phyloP scores from a whole-genome alignment of 2,797 vertebrate genomes.

The Hippopotamyrus pictus region DNA sequence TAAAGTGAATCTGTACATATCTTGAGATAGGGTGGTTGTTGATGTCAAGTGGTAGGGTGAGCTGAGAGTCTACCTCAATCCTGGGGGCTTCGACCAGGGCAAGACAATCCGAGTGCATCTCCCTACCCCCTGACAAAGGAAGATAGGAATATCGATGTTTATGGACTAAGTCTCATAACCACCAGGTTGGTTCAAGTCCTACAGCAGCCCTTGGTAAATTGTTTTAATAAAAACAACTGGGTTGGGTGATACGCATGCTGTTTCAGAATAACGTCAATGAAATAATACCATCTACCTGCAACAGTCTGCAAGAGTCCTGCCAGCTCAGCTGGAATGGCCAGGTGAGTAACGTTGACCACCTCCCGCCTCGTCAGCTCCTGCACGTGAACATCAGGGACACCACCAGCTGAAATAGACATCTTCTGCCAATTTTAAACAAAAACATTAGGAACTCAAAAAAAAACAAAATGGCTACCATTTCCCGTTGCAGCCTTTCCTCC shows the following conservation, averaged over 20 bases:
- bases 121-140: slow-evolving; percentile 62
- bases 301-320: slow-evolving; percentile 70
- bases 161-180: not conserved
- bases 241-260: not conserved
- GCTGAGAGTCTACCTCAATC: slow-evolving; percentile 70
- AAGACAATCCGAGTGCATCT: slow-evolving; percentile 69
- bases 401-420: slow-evolving; percentile 50
- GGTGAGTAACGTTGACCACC: slow-evolving; percentile 83
- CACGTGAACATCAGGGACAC: not conserved
- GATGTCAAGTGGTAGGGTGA: slow-evolving; percentile 87
- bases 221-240: not conserved
- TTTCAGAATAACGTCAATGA: not conserved
- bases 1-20: slow-evolving; percentile 83
- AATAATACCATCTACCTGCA: slow-evolving; percentile 56
- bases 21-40: slow-evolving; percentile 87
- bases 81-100: slow-evolving; percentile 76
- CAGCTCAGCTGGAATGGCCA: slow-evolving; percentile 86
- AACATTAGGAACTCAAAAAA: slow-evolving; percentile 59
- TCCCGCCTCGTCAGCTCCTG: slow-evolving; percentile 62
- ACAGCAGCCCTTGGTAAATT: not conserved
- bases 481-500: slow-evolving; percentile 49
- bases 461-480: slow-evolving; percentile 52
- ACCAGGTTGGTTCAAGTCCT: not conserved
- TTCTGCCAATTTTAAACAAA: slow-evolving; percentile 55
- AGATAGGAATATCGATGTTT: not conserved